A percentile compares a stretch with the other conserved stretches of the same genome.
These are phyloP conservation scores for Halcyon leucocephala DNA, from an alignment of 2,797 vertebrate genomes.

Conservation along the genomic window DNA sequence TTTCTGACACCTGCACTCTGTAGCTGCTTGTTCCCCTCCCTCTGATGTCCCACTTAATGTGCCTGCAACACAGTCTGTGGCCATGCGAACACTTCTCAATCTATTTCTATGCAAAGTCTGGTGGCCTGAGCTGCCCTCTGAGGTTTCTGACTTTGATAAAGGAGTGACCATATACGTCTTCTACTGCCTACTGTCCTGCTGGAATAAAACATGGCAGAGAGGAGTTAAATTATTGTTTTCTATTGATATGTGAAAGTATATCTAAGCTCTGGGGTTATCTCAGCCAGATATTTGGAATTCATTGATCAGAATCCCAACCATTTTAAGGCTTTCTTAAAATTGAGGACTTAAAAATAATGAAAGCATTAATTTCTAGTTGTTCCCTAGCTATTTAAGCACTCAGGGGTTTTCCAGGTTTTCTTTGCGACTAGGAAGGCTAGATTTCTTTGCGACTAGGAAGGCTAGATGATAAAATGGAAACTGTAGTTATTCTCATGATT, in stretches of 20 bases:
- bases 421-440: not conserved
- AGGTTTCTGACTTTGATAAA: not conserved
- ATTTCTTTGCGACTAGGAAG: not conserved
- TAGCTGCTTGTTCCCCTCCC: not conserved
- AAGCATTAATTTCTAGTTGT: not conserved
- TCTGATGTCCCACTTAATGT: not conserved
- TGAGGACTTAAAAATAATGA: not conserved
- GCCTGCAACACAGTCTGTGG: not conserved
- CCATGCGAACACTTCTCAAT: fast-evolving
- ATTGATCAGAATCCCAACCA: not conserved
- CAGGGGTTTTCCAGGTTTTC: not conserved
- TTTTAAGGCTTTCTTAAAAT: not conserved
- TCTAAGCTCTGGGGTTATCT: not conserved
- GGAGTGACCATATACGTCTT: not conserved
- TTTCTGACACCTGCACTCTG: not conserved
- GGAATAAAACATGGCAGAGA: not conserved
- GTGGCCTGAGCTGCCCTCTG: not conserved
- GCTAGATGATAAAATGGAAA: not conserved
- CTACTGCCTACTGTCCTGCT: not conserved
- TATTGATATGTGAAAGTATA: not conserved
- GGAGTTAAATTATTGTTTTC: not conserved
- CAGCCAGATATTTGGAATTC: not conserved
- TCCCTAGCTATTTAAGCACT: not conserved
- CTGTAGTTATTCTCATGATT: not conserved
- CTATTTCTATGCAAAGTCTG: not conserved